phyloP scores from a whole-genome alignment of 2,113 vertebrate species.

The Rhea pennata region DNA sequence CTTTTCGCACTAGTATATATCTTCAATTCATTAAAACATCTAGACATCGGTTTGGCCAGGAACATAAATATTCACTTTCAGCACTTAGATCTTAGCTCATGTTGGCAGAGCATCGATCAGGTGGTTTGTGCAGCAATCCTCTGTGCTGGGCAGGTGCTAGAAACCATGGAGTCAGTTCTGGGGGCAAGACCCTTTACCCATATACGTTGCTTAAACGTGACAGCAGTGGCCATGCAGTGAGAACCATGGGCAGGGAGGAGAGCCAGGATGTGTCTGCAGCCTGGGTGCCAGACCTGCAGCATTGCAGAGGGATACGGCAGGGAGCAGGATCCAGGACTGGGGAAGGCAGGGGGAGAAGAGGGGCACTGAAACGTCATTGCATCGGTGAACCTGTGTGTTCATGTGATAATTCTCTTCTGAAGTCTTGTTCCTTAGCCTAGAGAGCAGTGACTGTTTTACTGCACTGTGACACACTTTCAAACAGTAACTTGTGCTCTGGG shows the following conservation, averaged over 20 bases:
- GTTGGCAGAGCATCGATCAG: background rate
- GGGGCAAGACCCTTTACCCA: background rate
- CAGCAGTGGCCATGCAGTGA: background rate
- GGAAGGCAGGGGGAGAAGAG: background rate
- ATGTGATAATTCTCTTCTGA: background rate
- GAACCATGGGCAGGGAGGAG: background rate
- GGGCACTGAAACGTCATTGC: background rate
- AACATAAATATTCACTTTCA: background rate
- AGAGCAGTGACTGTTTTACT: background rate
- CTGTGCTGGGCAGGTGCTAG: accelerated
- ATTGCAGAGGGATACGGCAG: background rate
- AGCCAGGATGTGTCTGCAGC: background rate
- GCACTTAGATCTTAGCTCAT: background rate
- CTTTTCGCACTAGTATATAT: background rate
- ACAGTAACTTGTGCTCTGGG: background rate
- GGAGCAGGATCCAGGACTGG: background rate
- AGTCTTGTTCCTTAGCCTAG: background rate
- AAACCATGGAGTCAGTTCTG: accelerated
- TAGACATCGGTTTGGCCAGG: background rate
- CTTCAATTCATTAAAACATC: background rate
- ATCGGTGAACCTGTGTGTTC: background rate
- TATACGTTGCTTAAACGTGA: accelerated
- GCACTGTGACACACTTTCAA: background rate
- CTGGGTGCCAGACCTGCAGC: background rate
- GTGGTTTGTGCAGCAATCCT: background rate